These are phyloP conservation scores for Gorsachius goisagi DNA, from an alignment of 2,113 vertebrate genomes.

Conservation along the genomic window DNA sequence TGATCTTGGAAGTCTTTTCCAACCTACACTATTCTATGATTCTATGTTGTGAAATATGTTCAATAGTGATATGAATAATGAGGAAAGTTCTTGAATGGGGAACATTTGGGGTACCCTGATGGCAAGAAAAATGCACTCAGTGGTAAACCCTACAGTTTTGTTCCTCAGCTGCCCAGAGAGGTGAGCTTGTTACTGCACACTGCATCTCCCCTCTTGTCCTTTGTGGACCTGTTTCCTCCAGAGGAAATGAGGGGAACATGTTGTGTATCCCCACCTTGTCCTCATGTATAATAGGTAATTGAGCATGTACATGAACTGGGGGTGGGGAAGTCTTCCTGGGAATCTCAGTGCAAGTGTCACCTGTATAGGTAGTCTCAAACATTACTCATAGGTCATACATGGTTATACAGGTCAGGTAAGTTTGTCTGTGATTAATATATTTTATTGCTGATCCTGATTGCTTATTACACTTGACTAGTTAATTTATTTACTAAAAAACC, in stretches of 20 bases:
- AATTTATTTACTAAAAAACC: background rate
- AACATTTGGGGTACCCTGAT: background rate
- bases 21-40: too few species aligned
- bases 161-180: background rate
- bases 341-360: background rate
- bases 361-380: background rate
- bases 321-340: background rate
- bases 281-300: background rate
- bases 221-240: background rate
- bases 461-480: background rate
- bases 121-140: background rate
- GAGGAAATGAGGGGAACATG: background rate
- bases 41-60: background rate
- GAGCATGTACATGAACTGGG: background rate
- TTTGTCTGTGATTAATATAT: background rate
- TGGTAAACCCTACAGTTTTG: background rate
- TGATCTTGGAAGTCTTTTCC: too few species aligned
- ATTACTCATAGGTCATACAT: background rate
- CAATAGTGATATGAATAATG: background rate
- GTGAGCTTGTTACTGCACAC: background rate
- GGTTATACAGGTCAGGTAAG: background rate
- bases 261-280: background rate
- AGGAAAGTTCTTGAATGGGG: background rate
- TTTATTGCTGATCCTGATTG: background rate
- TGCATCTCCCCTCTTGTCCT: background rate